phyloP scores from a whole-genome alignment of 2,888 invertebrate species.

The Trissoscelio sp. region DNA sequence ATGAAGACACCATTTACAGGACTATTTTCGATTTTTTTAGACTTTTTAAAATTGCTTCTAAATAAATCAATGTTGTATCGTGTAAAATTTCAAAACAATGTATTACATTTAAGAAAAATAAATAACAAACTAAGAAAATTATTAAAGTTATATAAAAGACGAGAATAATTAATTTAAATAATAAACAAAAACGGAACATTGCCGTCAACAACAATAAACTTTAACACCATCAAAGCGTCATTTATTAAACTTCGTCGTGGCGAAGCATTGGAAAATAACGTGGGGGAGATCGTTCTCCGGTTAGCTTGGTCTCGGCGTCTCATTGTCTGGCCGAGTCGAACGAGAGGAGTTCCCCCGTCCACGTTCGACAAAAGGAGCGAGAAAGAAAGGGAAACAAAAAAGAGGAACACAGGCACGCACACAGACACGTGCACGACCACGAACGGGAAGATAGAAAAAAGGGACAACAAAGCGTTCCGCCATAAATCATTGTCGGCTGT shows the following conservation, averaged over 20 bases:
- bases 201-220: slow-evolving; percentile 19
- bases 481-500: slow-evolving; percentile 63
- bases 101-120: no score
- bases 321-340: slow-evolving; percentile 61
- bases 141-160: no score
- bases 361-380: slow-evolving; percentile 52
- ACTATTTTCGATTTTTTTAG: no score
- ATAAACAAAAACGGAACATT: slow-evolving; percentile 11
- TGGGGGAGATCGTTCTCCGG: slow-evolving; percentile 41
- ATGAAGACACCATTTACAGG: no score
- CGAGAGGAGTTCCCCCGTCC: slow-evolving; percentile 62
- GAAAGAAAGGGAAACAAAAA: slow-evolving; percentile 44
- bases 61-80: no score
- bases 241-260: slow-evolving; percentile 45
- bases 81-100: no score
- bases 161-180: no score
- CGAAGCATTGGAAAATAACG: slow-evolving; percentile 50
- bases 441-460: slow-evolving; percentile 20
- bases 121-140: no score
- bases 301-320: slow-evolving; percentile 58
- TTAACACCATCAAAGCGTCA: slow-evolving; percentile 9
- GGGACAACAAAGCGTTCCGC: slow-evolving; percentile 51
- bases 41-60: no score
- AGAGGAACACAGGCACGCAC: slow-evolving; percentile 23
- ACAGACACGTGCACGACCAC: slow-evolving; percentile 20